Percentiles rank a stretch among this genome's conserved stretches.
Conservation (phyloP, 2,113 vertebrate genomes). For the Cephalophus harveyi region DNA sequence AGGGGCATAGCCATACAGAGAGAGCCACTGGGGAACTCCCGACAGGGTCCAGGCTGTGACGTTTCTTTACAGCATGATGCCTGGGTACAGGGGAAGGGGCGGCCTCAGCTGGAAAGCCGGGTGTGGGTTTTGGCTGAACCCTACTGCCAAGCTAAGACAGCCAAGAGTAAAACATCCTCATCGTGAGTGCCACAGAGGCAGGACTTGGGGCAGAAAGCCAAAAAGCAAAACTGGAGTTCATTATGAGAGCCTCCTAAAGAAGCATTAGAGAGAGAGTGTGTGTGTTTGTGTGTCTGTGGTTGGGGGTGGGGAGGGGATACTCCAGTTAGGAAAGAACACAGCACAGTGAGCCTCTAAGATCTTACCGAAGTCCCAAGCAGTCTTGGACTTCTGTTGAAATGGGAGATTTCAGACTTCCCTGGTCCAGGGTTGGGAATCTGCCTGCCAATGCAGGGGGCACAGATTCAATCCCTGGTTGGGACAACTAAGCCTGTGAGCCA, state of each 20-base stretch:
- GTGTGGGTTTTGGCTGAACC: neutral
- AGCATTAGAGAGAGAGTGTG: neutral
- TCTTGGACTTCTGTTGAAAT: neutral
- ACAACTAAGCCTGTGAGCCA: neutral
- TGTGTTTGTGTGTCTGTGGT: neutral
- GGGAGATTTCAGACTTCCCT: neutral
- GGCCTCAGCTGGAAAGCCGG: neutral
- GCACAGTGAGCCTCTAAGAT: neutral
- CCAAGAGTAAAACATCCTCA: neutral
- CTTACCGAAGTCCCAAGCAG: neutral
- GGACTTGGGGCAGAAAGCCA: neutral
- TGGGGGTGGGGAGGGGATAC: neutral
- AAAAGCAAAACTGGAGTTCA: neutral
- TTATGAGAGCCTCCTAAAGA: neutral
- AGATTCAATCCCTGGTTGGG: neutral
- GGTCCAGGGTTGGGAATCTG: neutral
- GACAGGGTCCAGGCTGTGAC: neutral
- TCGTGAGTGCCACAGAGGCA: neutral
- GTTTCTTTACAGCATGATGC: neutral
- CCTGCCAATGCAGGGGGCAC: neutral
- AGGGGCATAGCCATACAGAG: neutral
- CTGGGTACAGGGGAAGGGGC: neutral
- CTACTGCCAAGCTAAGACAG: neutral
- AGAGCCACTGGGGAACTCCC: neutral
- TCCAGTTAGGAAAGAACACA: neutral